Percentiles rank a stretch among this genome's conserved stretches.
These are phyloP conservation scores for Enteromius trimaculatus DNA, from an alignment of 2,797 vertebrate genomes.

Conservation along the genomic window DNA sequence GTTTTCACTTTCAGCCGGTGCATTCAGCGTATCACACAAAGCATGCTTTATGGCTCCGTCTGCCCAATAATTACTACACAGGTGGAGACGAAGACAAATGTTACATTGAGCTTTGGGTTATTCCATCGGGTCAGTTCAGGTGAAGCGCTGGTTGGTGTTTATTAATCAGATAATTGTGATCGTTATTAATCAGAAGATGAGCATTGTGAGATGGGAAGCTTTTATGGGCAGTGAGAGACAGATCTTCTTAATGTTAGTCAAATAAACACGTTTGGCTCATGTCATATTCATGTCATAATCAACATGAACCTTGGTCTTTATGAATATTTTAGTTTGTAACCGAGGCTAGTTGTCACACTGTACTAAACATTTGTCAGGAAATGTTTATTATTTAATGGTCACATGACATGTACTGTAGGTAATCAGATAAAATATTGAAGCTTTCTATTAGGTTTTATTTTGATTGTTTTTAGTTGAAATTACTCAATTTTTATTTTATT, in stretches of 20 bases:
- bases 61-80: slow-evolving; percentile 41
- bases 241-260: neutral
- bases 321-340: neutral
- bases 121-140: slow-evolving; percentile 25
- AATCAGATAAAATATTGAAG: neutral
- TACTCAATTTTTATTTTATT: neutral
- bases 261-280: neutral
- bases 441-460: neutral
- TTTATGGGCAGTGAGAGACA: neutral
- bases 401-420: neutral
- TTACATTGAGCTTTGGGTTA: slow-evolving; percentile 12
- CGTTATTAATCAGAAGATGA: neutral
- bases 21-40: slow-evolving; percentile 70
- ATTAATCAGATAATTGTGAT: neutral
- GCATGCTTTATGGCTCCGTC: slow-evolving; percentile 64
- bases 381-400: neutral
- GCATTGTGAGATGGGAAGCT: neutral
- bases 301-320: neutral
- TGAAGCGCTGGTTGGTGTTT: neutral
- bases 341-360: neutral
- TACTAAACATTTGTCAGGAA: neutral
- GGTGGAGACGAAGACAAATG: slow-evolving; percentile 50
- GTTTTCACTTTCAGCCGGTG: slow-evolving; percentile 69
- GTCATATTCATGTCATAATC: neutral
- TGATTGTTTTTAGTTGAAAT: neutral